phyloP scores from a whole-genome alignment of 2,888 invertebrate species.

The Dione vanillae region DNA sequence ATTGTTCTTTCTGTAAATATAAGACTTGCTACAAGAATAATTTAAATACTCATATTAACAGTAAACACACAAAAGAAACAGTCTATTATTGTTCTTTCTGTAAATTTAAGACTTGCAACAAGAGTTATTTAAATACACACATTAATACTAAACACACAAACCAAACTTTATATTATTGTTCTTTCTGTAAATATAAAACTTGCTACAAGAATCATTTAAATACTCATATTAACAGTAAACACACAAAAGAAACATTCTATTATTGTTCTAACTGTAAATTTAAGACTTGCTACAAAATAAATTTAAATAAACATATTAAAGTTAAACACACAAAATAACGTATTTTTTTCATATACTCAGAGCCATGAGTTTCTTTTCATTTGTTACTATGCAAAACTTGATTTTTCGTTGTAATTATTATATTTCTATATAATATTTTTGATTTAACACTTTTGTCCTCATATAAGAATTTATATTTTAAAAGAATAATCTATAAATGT shows the following conservation, averaged over 20 bases:
- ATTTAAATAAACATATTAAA: neutral
- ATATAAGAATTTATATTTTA: neutral
- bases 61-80: neutral
- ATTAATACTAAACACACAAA: neutral
- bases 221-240: neutral
- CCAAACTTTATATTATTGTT: neutral
- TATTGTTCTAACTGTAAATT: conserved; percentile 1
- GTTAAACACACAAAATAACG: neutral
- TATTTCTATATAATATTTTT: neutral
- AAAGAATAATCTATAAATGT: neutral
- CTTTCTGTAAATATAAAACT: conserved; percentile 2
- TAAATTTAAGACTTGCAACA: neutral
- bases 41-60: neutral
- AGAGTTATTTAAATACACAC: neutral
- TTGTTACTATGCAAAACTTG: neutral
- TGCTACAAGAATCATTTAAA: neutral
- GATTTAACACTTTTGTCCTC: neutral
- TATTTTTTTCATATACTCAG: neutral
- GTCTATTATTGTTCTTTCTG: neutral
- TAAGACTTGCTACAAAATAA: neutral
- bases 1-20: conserved; percentile 10
- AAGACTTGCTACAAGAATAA: neutral
- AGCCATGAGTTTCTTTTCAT: no score
- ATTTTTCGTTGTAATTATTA: neutral
- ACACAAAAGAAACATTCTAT: neutral